Evolutionary conservation across 2,888 invertebrate genomes (phyloP), one percentile per base, ranked within the genome.

Genomic region (Maniola hyperantus): DNA sequence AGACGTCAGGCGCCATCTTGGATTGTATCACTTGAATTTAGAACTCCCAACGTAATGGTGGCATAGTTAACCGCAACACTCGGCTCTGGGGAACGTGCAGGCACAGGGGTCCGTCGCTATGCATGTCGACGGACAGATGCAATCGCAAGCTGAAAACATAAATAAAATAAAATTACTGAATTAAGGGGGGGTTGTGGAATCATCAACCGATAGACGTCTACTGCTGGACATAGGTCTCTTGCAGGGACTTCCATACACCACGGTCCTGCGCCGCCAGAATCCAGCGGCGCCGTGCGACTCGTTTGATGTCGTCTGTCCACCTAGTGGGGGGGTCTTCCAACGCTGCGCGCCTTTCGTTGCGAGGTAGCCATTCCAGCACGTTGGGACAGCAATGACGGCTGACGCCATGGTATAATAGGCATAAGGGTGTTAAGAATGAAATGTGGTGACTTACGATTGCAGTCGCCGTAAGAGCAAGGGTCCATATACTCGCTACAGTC

Each of bases 401-500:
- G n/a, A n/a, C n/a, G n/a, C n/a, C n/a, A n/a, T n/a, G n/a, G n/a
- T n/a, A n/a, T n/a, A n/a, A n/a, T n/a, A n/a, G n/a, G n/a, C 5
- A 48, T 48, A 15, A 8, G 1, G 18, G n/a, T 48, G 18, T 0
- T 20, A n/a, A n/a, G 48, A 18, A 55, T 34, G n/a, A 7, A 36
- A 61, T 10, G 2, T 65, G 11, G 36, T 36, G 46, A 82, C 89
- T 81, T 66, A 92, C 91, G 89, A 79, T 88, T 89, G 75, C 91
- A 92, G 53, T 93, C 89, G 15, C 93, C 93, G 73, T 93, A 91
- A 0, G 88, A 80, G 79, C 93, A 93, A 20, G 93, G 92, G 74
- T 93, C 93, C 73, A 90, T 89, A 67, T 93, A 93, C 72, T 94
- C 91, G 0, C 93, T 89, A 76, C 93, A 94, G 68, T 92, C 92